Percentiles rank a stretch among this genome's conserved stretches.
These are phyloP conservation scores for Cyrtonyx montezumae DNA, from an alignment of 2,113 vertebrate species.

Conservation along the genomic window DNA sequence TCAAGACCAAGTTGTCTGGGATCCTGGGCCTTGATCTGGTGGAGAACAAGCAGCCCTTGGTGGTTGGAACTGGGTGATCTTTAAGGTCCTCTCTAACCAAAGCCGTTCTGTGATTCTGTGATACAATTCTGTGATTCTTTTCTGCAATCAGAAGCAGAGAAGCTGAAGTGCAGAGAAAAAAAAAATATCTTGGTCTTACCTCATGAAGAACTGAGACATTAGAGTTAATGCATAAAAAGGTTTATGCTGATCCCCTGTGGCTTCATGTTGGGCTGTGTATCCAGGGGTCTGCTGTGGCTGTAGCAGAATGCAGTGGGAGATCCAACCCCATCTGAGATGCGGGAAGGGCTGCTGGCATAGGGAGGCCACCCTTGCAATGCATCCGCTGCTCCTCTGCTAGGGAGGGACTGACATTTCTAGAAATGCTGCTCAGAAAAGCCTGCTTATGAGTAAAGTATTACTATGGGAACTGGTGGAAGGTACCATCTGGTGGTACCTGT, in stretches of 20 bases:
- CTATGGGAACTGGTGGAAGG: background rate
- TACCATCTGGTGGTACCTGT: background rate
- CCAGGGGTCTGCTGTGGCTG: background rate
- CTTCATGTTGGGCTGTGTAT: background rate
- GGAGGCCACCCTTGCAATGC: background rate
- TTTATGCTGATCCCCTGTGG: rapidly evolving
- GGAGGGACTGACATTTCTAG: background rate
- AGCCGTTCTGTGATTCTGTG: no score
- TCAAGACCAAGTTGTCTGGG: no score
- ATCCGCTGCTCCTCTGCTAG: background rate
- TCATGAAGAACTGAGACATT: background rate
- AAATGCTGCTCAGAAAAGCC: background rate
- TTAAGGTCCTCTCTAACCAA: no score
- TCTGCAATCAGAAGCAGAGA: background rate
- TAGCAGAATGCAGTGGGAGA: background rate
- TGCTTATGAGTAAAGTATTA: rapidly evolving
- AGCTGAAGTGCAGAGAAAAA: background rate
- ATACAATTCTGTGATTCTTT: background rate
- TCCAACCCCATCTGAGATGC: background rate
- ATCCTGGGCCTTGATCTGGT: no score
- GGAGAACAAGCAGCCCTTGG: no score
- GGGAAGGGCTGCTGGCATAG: background rate
- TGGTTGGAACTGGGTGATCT: no score
- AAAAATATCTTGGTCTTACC: background rate
- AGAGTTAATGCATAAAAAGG: background rate